These are phyloP conservation scores for Patiria miniata DNA, from an alignment of 35 echinoderm and acorn worm genomes.

Conservation along the genomic window DNA sequence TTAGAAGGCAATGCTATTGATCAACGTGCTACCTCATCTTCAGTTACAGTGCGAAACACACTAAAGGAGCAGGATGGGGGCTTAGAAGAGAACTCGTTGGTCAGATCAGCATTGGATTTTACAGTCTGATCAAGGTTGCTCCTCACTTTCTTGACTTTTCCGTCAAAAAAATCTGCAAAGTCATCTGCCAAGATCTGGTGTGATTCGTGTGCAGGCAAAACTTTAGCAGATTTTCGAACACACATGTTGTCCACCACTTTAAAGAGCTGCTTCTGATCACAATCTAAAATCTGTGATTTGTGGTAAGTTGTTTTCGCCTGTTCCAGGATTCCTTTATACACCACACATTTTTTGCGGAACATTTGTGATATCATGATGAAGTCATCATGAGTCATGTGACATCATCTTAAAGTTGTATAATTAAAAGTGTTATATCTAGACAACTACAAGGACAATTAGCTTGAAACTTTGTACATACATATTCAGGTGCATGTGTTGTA, in stretches of 20 bases:
- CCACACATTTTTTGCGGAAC: not conserved
- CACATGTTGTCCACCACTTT: conserved; percentile 30
- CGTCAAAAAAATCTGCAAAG: conserved; percentile 26
- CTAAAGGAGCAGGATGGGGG: conserved; percentile 14
- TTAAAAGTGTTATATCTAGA: too few species aligned
- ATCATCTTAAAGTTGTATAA: too few species aligned
- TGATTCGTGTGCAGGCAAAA: conserved; percentile 1
- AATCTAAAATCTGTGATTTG: conserved; percentile 13
- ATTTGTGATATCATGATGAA: too few species aligned
- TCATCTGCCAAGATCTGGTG: not conserved
- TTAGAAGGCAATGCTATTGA: conserved; percentile 6
- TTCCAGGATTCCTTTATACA: not conserved
- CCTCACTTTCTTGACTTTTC: conserved; percentile 9
- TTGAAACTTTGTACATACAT: too few species aligned
- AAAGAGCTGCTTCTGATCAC: conserved; percentile 23
- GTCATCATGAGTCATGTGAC: too few species aligned
- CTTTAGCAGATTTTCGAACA: conserved; percentile 6
- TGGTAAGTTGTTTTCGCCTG: conserved; percentile 9
- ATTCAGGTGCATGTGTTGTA: too few species aligned
- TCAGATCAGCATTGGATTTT: not conserved
- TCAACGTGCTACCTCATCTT: conserved; percentile 43
- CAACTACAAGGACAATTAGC: too few species aligned
- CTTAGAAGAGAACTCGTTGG: too few species aligned
- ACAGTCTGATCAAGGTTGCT: not conserved
- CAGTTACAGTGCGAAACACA: conserved; percentile 18